Evolutionary conservation across 2,113 vertebrate species (phyloP), one percentile per base, ranked within the genome.

Genomic region (Ochotona curzoniae): DNA sequence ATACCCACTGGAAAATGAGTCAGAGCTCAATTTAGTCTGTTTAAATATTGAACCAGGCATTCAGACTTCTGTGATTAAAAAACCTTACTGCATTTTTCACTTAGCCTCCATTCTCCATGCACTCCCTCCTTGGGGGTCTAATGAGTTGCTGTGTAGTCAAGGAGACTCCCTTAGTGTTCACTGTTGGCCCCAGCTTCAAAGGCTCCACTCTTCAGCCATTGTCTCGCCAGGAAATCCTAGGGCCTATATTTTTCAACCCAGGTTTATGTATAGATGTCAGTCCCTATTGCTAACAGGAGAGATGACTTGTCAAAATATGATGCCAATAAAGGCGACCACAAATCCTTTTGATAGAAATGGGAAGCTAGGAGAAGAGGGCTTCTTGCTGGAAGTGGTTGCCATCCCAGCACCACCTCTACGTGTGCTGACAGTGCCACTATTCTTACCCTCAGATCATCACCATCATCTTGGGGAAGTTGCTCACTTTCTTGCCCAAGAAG

Each of bases 271-370:
- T 2, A 60, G 63, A 86, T 81, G 69, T 47, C 25, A 75, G 18
- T 84, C 71, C 75, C 28, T 63, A 51, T 91, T 61, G 35, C 57
- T 71, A 64, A 44, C 57, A 91, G 49, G 30, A 85, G 63, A 92
- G 57, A 74, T 20, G 15, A 38, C 47, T 60, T 82, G 57, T 70
- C 60, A 92, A 90, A 82, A 49, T n/a, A 49, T 25, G 5, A 47
- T 49, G 71, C 28, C 49, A 66, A n/a, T 9, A 70, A 71, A 86
- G 35, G 78, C 23, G 35, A 54, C 32, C 64, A 70, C 13, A 44
- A 8, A 13, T 8, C 14, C 32, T 21, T 63, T 28, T 35, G 61
- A 21, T 8, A 38, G 2, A 82, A 73, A 66, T 4, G 30, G 25
- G 78, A 83, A 75, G 8, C 26, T 7, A 38, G n/a, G n/a, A 82